phyloP scores from a whole-genome alignment of 2,888 invertebrate genomes.

The Sesia apiformis region DNA sequence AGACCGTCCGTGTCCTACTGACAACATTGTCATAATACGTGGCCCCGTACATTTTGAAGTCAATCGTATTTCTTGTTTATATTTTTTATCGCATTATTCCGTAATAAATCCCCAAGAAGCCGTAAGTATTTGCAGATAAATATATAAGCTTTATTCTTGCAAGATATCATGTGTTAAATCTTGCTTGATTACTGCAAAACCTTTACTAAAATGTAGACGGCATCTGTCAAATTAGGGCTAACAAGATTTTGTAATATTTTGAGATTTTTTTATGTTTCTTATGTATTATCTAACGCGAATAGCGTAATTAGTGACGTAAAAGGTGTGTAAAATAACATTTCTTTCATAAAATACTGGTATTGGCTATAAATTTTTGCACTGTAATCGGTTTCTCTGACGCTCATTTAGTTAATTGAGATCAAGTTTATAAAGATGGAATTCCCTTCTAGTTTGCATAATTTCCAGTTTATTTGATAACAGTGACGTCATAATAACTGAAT shows the following conservation, averaged over 20 bases:
- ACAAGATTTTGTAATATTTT: slow-evolving; percentile 16
- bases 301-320: not conserved
- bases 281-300: not conserved
- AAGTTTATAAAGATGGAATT: not conserved
- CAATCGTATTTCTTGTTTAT: slow-evolving; percentile 60
- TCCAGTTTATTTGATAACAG: no score
- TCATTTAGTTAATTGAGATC: not conserved
- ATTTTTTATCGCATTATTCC: slow-evolving; percentile 56
- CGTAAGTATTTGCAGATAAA: slow-evolving; percentile 42
- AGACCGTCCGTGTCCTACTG: slow-evolving; percentile 42
- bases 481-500: no score
- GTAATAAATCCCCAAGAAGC: slow-evolving; percentile 34
- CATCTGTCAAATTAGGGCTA: slow-evolving; percentile 46
- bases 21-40: slow-evolving; percentile 68
- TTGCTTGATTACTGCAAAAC: slow-evolving; percentile 18
- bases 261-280: slow-evolving; percentile 6
- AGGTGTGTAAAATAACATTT: not conserved
- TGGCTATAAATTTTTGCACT: not conserved
- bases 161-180: slow-evolving; percentile 12
- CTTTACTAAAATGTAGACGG: slow-evolving; percentile 27
- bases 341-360: not conserved
- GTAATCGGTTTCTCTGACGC: not conserved
- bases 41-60: slow-evolving; percentile 51
- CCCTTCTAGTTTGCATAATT: no score
- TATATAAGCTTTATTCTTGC: slow-evolving; percentile 5